Evolutionary conservation across 2,888 invertebrate genomes (phyloP), one percentile per base, ranked within the genome.

Genomic region (Lasioglossum pauxillum): DNA sequence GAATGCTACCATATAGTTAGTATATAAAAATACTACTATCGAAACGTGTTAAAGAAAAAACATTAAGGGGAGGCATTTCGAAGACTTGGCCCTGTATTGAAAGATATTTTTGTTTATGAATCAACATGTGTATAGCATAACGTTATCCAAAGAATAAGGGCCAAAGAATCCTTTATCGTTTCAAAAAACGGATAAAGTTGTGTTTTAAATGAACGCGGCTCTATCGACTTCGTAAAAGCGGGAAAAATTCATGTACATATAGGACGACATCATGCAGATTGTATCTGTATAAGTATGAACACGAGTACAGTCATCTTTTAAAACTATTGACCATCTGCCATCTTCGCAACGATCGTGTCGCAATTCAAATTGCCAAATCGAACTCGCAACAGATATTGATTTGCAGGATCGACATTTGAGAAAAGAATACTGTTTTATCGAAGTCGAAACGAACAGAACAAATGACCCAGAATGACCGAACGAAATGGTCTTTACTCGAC

Each of bases 241-340:
- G 31, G 16, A 64, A 64, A 64, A 27, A 64, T 64, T 64, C 16
- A 16, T 31, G 16, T 31, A 16, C 5, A 27, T 27, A 27, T 5
- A 16, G 5, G 0, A 16, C 12, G 5, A 14, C 10, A 35, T 1
- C 5, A 27, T 75, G n/a, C 53, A 23, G 53, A 60, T 83, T 91
- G 3, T n/a, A 57, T 57, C n/a, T 57, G n/a, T 89, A 78, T 88
- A 90, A 92, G 92, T 93, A 75, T 90, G 88, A 89, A 88, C 77
- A 78, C 67, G 78, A 73, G 86, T 89, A 90, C 87, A 92, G 90
- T 91, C 86, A 83, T 53, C 78, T 57, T 89, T 76, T 73, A 83
- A 89, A 91, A 90, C 82, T 89, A 91, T 91, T 91, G 85, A 86
- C 89, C 88, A 75, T 5, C 49, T 31, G n/a, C n/a, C n/a, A n/a